Conservation (phyloP, 37 sponge, comb jelly and placozoan species). For the Agelas oroides region DNA sequence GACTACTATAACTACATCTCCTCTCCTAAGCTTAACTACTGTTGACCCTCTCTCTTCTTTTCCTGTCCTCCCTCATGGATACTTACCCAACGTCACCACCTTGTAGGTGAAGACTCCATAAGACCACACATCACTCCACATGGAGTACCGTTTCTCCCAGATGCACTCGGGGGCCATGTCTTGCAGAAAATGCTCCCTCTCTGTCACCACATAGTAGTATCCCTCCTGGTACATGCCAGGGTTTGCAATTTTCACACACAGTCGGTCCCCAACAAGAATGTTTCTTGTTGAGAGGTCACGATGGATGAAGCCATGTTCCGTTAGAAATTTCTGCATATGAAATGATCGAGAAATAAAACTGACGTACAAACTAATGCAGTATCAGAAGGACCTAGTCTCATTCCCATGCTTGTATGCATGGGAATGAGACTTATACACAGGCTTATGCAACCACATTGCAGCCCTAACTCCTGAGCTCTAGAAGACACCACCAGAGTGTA, state of each 20-base stretch:
- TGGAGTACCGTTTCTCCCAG: constrained; percentile 55
- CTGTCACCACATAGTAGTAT: constrained; percentile 74
- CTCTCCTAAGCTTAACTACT: too few species aligned
- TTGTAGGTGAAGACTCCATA: constrained; percentile 75
- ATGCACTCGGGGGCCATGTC: constrained; percentile 85
- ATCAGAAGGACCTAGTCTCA: too few species aligned
- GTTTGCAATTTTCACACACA: constrained; percentile 73
- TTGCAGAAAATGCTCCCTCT: constrained; percentile 64
- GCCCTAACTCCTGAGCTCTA: too few species aligned
- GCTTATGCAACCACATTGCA: too few species aligned
- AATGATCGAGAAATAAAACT: too few species aligned
- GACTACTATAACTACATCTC: too few species aligned
- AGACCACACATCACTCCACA: constrained; percentile 87
- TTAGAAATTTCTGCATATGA: constrained; percentile 54
- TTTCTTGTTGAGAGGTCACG: constrained; percentile 69
- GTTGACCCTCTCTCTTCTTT: too few species aligned
- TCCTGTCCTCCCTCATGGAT: too few species aligned
- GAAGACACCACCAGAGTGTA: too few species aligned
- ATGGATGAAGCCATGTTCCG: constrained; percentile 68
- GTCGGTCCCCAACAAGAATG: constrained; percentile 56
- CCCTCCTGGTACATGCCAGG: constrained; percentile 72
- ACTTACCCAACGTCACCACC: constrained; percentile 47
- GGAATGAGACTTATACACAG: too few species aligned
- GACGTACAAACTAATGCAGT: too few species aligned
- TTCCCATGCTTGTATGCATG: too few species aligned